phyloP scores from a whole-genome alignment of 2,888 invertebrate species.

The Subacronicta megacephala region DNA sequence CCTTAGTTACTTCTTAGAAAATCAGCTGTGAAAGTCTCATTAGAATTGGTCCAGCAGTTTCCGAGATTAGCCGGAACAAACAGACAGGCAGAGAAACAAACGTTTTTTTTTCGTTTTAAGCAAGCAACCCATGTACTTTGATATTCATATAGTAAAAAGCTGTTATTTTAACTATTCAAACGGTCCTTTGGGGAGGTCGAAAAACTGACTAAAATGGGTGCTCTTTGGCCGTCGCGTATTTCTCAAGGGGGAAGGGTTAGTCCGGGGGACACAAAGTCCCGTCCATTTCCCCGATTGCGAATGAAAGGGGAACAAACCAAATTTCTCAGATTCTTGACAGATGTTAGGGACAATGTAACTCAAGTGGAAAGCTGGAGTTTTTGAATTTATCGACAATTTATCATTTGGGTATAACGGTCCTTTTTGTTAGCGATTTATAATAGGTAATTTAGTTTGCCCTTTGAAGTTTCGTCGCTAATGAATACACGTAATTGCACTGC shows the following conservation, averaged over 20 bases:
- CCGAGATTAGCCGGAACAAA: too few relatives aligned
- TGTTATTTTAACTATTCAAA: slow-evolving; percentile 12
- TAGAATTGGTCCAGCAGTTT: too few relatives aligned
- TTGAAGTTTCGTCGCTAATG: slow-evolving; percentile 39
- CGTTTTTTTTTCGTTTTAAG: too few relatives aligned
- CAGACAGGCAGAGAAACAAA: too few relatives aligned
- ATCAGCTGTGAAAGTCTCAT: too few relatives aligned
- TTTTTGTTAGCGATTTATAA: slow-evolving; percentile 38
- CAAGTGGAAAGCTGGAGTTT: slow-evolving; percentile 42
- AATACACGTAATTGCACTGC: slow-evolving; percentile 44
- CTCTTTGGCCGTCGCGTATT: slow-evolving; percentile 8
- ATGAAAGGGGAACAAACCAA: slow-evolving; percentile 28
- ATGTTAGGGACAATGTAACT: slow-evolving; percentile 45
- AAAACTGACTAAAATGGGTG: slow-evolving; percentile 21
- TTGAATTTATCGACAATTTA: slow-evolving; percentile 51
- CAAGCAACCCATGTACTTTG: too few relatives aligned
- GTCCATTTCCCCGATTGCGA: slow-evolving; percentile 7
- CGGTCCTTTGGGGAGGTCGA: slow-evolving; percentile 1
- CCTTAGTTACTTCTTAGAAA: too few relatives aligned
- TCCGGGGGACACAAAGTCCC: slow-evolving; percentile 1
- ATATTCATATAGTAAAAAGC: too few relatives aligned
- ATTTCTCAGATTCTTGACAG: slow-evolving; percentile 51
- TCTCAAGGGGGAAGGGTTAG: slow-evolving; percentile 19
- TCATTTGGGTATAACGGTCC: slow-evolving; percentile 40
- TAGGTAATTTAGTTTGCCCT: slow-evolving; percentile 42